Conservation (phyloP, 2,797 vertebrate genomes). For the Malacoctenus gilli region DNA sequence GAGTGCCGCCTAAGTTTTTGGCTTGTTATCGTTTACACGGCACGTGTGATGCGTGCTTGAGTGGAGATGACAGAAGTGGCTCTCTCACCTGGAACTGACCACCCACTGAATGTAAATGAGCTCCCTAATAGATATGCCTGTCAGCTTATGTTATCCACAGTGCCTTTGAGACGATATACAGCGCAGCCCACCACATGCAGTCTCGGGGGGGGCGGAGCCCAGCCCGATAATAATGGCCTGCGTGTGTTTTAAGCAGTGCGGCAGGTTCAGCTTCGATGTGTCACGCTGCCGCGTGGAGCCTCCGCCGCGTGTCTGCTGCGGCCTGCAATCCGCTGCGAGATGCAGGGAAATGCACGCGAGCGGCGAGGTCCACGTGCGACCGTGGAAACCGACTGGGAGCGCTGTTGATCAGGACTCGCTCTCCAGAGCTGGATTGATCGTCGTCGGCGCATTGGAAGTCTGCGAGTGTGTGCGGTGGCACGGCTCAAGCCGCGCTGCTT, state of each 20-base stretch:
- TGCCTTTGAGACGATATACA: constrained; percentile 48
- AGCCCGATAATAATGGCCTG: constrained; percentile 59
- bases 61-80: constrained; percentile 37
- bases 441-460: constrained; percentile 36
- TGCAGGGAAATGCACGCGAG: constrained; percentile 18
- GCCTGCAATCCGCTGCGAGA: constrained; percentile 19
- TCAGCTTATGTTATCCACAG: constrained; percentile 65
- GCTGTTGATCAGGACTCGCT: constrained; percentile 11
- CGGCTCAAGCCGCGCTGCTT: constrained; percentile 36
- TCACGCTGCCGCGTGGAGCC: constrained; percentile 19
- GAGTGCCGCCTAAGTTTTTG: constrained; percentile 8
- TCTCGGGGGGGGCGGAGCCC: constrained; percentile 42
- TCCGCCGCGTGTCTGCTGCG: constrained; percentile 9
- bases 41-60: constrained; percentile 20
- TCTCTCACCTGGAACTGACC: constrained; percentile 65
- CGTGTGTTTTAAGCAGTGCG: constrained; percentile 53
- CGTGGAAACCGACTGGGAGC: constrained; percentile 2
- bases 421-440: constrained; percentile 41
- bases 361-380: constrained; percentile 28
- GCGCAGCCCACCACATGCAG: constrained; percentile 50
- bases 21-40: constrained; percentile 35
- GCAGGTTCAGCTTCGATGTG: constrained; percentile 43
- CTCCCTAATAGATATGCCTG: constrained; percentile 64
- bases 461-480: constrained; percentile 1
- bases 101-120: constrained; percentile 62